phyloP scores from a whole-genome alignment of 2,797 vertebrate genomes.

The Aphelocoma californica region DNA sequence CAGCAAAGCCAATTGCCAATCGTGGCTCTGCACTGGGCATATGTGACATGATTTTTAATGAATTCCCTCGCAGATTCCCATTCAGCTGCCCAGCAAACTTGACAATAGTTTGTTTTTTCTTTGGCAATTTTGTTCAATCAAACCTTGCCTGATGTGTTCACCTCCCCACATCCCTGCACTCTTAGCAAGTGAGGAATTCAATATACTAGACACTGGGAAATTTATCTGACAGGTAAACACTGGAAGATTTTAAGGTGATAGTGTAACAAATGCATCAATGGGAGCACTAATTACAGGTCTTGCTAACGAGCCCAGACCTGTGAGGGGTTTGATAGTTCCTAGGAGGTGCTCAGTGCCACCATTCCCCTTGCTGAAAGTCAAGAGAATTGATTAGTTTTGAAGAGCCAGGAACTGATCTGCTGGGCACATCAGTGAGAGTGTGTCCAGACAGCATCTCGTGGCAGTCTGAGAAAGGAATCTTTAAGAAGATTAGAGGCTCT shows the following conservation, averaged over 20 bases:
- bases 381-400: background rate
- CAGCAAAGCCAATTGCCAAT: background rate
- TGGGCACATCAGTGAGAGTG: background rate
- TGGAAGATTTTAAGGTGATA: background rate
- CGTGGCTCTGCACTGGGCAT: background rate
- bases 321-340: background rate
- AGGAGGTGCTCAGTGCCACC: background rate
- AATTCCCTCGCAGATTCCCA: background rate
- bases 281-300: background rate
- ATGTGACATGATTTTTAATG: slow-evolving; percentile 22
- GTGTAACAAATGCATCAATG: background rate
- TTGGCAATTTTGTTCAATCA: background rate
- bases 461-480: background rate
- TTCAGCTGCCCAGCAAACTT: background rate
- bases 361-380: background rate
- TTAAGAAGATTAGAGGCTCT: background rate
- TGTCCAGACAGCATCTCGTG: background rate
- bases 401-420: background rate
- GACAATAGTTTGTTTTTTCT: background rate
- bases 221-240: background rate
- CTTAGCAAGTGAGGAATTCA: background rate
- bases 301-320: background rate
- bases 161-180: background rate
- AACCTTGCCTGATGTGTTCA: background rate
- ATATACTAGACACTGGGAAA: background rate